These are phyloP conservation scores for Stegophylla sp. DNA, from an alignment of 2,888 invertebrate genomes.

Conservation along the genomic window DNA sequence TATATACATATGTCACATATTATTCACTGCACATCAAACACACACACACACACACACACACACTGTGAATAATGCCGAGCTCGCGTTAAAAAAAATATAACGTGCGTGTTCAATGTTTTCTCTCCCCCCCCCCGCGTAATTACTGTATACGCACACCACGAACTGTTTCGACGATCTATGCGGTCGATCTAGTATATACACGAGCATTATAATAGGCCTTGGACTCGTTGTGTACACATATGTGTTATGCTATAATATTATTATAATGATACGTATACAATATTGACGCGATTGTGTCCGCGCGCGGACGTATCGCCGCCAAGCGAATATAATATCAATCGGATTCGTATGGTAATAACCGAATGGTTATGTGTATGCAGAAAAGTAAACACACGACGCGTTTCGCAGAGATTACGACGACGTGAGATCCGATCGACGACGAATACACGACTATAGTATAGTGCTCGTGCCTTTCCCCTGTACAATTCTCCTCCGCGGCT, in stretches of 20 bases:
- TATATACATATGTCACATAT: too few species aligned
- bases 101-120: too few species aligned
- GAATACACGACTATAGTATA: background rate
- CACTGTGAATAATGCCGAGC: background rate
- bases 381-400: background rate
- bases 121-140: background rate
- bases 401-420: background rate
- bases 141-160: slow-evolving; percentile 3
- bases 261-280: background rate
- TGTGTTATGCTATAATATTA: too few species aligned
- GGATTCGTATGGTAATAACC: background rate
- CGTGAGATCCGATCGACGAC: background rate
- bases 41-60: too few species aligned
- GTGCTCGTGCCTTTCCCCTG: too few species aligned
- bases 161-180: background rate
- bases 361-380: background rate
- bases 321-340: background rate
- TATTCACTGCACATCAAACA: too few species aligned
- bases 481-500: too few species aligned
- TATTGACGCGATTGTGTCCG: background rate
- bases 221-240: slow-evolving; percentile 9
- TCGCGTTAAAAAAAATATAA: slow-evolving; percentile 9
- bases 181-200: background rate
- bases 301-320: background rate
- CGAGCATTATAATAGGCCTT: slow-evolving; percentile 6